Percentiles rank a stretch among this genome's conserved stretches.
These are phyloP conservation scores for Cryptoprocta ferox DNA, from an alignment of 2,797 vertebrate species.

Conservation along the genomic window DNA sequence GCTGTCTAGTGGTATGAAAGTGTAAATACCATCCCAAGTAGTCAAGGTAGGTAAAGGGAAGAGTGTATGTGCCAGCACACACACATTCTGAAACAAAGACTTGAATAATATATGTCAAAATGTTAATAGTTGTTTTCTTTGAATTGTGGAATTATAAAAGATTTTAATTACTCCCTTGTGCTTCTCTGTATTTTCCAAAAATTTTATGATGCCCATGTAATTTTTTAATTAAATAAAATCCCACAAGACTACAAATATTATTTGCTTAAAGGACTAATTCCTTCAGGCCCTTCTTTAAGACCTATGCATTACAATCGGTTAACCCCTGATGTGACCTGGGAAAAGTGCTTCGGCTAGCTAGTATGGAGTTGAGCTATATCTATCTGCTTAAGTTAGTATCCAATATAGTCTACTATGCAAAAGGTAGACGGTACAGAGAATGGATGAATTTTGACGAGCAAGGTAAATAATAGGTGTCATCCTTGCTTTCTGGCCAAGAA, in stretches of 20 bases:
- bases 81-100: not conserved
- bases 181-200: not conserved
- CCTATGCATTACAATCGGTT: not conserved
- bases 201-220: not conserved
- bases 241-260: not conserved
- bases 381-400: not conserved
- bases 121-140: not conserved
- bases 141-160: not conserved
- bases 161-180: not conserved
- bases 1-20: not conserved
- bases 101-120: not conserved
- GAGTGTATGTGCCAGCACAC: not conserved
- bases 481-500: not conserved
- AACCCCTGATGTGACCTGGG: not conserved
- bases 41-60: not conserved
- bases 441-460: not conserved
- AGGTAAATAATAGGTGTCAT: not conserved
- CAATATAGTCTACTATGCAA: not conserved
- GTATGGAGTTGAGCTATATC: not conserved
- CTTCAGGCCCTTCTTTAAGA: not conserved
- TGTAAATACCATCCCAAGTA: not conserved
- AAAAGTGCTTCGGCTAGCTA: not conserved
- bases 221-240: not conserved
- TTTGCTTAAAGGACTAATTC: not conserved
- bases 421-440: not conserved